Percentiles rank a stretch among this genome's conserved stretches.
Evolutionary conservation across 2,888 invertebrate species (phyloP).

Genomic region (Mesodorylaimus sp.): DNA sequence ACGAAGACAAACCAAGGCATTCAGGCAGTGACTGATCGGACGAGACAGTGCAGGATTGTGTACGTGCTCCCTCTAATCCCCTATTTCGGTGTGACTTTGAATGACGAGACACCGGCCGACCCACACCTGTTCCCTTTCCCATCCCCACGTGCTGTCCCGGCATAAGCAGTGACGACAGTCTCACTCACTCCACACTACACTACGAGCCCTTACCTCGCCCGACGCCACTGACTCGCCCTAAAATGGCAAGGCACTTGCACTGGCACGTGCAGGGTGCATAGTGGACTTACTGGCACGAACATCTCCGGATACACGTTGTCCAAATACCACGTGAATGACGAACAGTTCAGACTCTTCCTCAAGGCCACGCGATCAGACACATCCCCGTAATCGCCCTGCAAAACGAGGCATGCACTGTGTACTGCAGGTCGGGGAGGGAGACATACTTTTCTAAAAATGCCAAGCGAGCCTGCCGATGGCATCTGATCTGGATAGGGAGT

Average conservation of each 20-base stretch:
- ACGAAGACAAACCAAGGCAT: too few relatives aligned
- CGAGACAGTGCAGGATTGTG: neutral
- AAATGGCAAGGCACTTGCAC: too few relatives aligned
- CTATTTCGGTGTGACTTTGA: conserved; percentile 96
- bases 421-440: too few relatives aligned
- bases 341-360: conserved; percentile 67
- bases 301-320: conserved; percentile 94
- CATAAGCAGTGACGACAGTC: conserved; percentile 54
- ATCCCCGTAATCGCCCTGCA: conserved; percentile 77
- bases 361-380: conserved; percentile 58
- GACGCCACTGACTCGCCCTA: conserved; percentile 76
- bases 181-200: too few relatives aligned
- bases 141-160: conserved; percentile 85
- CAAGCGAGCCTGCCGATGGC: too few relatives aligned
- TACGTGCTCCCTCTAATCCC: conserved; percentile 54
- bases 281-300: conserved; percentile 93
- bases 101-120: conserved; percentile 85
- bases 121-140: conserved; percentile 83
- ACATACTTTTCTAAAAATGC: too few relatives aligned
- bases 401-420: too few relatives aligned
- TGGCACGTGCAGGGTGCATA: too few relatives aligned
- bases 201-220: conserved; percentile 63
- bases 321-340: conserved; percentile 94
- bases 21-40: too few relatives aligned
- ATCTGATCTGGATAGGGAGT: too few relatives aligned